Conservation (phyloP, 2,797 vertebrate genomes). For the Gallirallus australis region DNA sequence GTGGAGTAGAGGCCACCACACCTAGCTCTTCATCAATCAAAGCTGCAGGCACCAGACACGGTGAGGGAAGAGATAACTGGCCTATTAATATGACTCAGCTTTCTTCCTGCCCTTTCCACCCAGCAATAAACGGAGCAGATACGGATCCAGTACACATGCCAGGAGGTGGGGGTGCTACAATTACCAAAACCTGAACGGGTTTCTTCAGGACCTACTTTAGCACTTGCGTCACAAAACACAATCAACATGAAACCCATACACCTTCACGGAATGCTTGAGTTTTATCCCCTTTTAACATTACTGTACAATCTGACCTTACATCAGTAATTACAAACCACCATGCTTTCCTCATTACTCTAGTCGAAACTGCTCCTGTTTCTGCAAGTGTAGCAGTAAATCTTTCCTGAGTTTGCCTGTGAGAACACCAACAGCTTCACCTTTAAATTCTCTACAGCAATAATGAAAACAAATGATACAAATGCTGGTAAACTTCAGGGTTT, state of each 20-base stretch:
- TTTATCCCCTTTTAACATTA: fast-evolving
- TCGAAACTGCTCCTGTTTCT: background rate
- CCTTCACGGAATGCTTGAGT: background rate
- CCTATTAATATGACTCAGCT: background rate
- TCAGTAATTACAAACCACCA: background rate
- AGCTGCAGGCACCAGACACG: background rate
- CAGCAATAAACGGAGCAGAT: background rate
- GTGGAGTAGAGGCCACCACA: background rate
- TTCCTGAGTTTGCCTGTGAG: background rate
- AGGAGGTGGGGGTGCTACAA: background rate
- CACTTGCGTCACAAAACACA: background rate
- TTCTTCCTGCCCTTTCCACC: background rate
- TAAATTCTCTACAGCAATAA: background rate
- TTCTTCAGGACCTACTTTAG: background rate
- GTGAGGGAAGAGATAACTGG: background rate
- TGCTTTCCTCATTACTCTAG: background rate
- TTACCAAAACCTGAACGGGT: background rate
- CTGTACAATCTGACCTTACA: background rate
- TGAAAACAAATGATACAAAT: background rate
- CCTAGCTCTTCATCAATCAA: background rate
- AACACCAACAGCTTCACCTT: background rate
- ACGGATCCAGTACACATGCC: background rate
- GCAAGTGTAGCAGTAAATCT: background rate
- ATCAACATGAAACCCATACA: background rate
- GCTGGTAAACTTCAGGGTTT: background rate